Conservation (phyloP, 2,888 invertebrate species). For the Calliscelio sp. region DNA sequence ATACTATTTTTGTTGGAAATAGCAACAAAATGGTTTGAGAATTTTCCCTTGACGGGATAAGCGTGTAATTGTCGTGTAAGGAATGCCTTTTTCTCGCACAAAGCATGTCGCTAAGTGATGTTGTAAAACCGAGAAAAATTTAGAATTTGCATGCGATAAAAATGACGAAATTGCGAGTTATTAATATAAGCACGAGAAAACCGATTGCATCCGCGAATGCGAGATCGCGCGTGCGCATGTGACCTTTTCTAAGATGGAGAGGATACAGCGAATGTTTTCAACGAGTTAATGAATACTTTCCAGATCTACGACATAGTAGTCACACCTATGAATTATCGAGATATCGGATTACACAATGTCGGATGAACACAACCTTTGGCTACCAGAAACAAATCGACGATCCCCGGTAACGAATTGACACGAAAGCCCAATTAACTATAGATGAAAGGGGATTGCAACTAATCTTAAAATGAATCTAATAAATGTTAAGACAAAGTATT, state of each 20-base stretch:
- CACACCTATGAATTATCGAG: slow-evolving; percentile 75
- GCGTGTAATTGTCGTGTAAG: slow-evolving; percentile 47
- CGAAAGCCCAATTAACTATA: slow-evolving; percentile 54
- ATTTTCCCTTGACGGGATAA: slow-evolving; percentile 1
- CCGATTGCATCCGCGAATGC: slow-evolving; percentile 72
- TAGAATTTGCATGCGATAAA: slow-evolving; percentile 73
- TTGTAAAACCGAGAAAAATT: slow-evolving; percentile 66
- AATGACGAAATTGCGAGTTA: slow-evolving; percentile 74
- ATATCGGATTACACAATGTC: slow-evolving; percentile 74
- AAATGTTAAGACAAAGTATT: slow-evolving; percentile 55
- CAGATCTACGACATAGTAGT: slow-evolving; percentile 76
- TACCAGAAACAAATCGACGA: slow-evolving; percentile 72
- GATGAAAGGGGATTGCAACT: slow-evolving; percentile 46
- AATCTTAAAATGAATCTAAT: slow-evolving; percentile 65
- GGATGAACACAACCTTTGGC: slow-evolving; percentile 69
- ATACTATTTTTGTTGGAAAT: slow-evolving; percentile 14
- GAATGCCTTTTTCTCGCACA: slow-evolving; percentile 60
- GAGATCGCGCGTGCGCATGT: slow-evolving; percentile 74
- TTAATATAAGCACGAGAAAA: slow-evolving; percentile 75
- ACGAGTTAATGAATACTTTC: slow-evolving; percentile 75
- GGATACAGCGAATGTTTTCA: slow-evolving; percentile 73
- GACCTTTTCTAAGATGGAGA: slow-evolving; percentile 73
- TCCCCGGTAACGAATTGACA: slow-evolving; percentile 62
- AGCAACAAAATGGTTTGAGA: slow-evolving; percentile 21
- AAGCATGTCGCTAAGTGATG: slow-evolving; percentile 53